phyloP scores from a whole-genome alignment of 1,140 invertebrate species.

The Berghia stephanieae region DNA sequence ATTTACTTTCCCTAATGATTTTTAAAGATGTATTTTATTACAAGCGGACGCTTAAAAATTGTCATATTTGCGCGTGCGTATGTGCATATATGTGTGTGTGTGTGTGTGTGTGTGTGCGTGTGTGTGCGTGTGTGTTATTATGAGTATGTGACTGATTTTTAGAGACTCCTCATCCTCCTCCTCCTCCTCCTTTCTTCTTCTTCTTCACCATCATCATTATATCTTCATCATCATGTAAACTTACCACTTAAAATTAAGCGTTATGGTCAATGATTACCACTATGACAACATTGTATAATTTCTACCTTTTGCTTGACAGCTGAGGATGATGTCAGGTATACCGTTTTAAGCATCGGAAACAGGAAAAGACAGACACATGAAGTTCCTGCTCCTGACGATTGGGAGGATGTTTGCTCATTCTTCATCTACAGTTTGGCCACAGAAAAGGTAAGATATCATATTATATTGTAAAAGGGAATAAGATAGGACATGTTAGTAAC shows the following conservation, averaged over 20 bases:
- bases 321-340: constrained; percentile 53
- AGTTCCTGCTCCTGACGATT: constrained; percentile 58
- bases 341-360: constrained; percentile 67
- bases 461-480: too few species aligned
- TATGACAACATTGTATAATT: too few species aligned
- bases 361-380: constrained; percentile 67
- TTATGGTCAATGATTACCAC: too few species aligned
- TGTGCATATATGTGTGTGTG: neutral
- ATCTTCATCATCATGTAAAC: neutral
- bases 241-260: too few species aligned
- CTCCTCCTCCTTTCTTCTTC: neutral
- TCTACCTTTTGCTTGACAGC: constrained; percentile 35
- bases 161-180: neutral
- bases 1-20: too few species aligned
- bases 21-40: too few species aligned
- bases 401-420: constrained; percentile 70
- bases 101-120: neutral
- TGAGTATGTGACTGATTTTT: neutral
- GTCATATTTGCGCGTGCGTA: neutral
- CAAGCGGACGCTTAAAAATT: too few species aligned
- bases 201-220: neutral
- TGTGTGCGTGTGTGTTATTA: too few species aligned
- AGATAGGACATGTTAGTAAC: too few species aligned
- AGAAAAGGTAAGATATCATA: constrained; percentile 68
- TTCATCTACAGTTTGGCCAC: constrained; percentile 68